Percentiles rank a stretch among this genome's conserved stretches.
These are phyloP conservation scores for Helicorthomorpha holstii DNA, from an alignment of 1,140 invertebrate species.

Conservation along the genomic window DNA sequence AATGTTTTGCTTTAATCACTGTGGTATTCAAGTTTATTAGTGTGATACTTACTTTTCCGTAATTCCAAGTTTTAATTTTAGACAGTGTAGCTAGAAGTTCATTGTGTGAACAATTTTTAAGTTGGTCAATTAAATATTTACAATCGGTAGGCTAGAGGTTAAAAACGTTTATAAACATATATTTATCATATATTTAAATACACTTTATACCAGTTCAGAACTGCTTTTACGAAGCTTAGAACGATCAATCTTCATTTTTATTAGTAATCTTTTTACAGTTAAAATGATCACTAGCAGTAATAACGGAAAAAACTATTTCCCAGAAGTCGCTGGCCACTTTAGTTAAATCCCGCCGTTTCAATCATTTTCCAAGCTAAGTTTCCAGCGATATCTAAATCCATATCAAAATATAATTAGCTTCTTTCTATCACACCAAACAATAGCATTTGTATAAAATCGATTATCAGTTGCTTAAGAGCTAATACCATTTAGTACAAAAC, in stretches of 20 bases:
- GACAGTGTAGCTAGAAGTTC: constrained; percentile 50
- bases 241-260: constrained; percentile 68
- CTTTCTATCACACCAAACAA: too few relatives aligned
- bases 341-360: too few relatives aligned
- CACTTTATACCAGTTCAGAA: constrained; percentile 53
- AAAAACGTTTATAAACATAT: constrained; percentile 7
- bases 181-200: constrained; percentile 3
- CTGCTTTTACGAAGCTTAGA: constrained; percentile 70
- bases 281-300: too few relatives aligned
- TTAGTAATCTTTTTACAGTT: neutral
- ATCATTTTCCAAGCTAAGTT: too few relatives aligned
- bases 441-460: too few relatives aligned
- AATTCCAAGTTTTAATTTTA: constrained; percentile 67
- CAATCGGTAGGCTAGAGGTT: constrained; percentile 55
- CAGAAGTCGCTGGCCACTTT: too few relatives aligned
- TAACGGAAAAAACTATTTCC: too few relatives aligned
- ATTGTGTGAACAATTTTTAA: constrained; percentile 47
- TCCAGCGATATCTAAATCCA: too few relatives aligned
- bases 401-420: too few relatives aligned
- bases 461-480: too few relatives aligned
- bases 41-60: constrained; percentile 42
- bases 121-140: constrained; percentile 55
- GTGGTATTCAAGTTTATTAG: neutral
- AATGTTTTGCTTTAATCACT: neutral
- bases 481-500: too few relatives aligned